Base-by-base conservation (phyloP, 2,888 invertebrate species). In the Drosophila nigricruria region DNA sequence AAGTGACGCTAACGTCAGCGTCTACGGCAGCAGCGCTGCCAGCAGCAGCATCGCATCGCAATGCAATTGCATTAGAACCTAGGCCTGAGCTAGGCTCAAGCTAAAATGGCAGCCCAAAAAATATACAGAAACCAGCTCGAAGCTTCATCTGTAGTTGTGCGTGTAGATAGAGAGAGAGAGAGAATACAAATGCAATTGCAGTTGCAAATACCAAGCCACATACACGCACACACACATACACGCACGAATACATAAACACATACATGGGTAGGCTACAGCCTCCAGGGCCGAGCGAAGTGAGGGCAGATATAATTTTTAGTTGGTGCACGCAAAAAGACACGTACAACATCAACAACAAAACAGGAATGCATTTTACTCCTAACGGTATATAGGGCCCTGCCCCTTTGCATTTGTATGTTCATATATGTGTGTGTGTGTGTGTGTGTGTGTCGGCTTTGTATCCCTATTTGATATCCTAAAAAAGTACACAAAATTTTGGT, bases 401-500 rank as follows among this genome's bases (percentile, higher is more conserved):
- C 58, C 70, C 53, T 62, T 53, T 68, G 58, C 23, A 30, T 16
- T n/a, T n/a, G 18, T 52, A 45, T 32, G 8, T 65, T 36, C 47
- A 42, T 63, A 6, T 68, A 4, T 50, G 43, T 54, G 49, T 70
- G 30, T 47, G 64, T 64, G 53, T 57, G 52, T 30, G 32, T 69
- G 53, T 42, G 23, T 69, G 49, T 64, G 65, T 70, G 52, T 60
- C 58, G 52, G 73, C 58, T 77, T 66, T 77, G 87, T 84, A 80
- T 88, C 88, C 90, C 89, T 89, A 89, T 89, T 89, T 85, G 84
- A 88, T 83, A 88, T 90, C 89, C 89, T 89, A 89, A 89, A 89
- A 89, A 90, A 89, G 89, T 85, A 81, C 80, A 90, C 88, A 84
- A 89, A 88, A 85, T 79, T 87, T 87, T 87, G 81, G 68, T 75